phyloP scores from a whole-genome alignment of 2,888 invertebrate species.

The Heliconius ismenius region DNA sequence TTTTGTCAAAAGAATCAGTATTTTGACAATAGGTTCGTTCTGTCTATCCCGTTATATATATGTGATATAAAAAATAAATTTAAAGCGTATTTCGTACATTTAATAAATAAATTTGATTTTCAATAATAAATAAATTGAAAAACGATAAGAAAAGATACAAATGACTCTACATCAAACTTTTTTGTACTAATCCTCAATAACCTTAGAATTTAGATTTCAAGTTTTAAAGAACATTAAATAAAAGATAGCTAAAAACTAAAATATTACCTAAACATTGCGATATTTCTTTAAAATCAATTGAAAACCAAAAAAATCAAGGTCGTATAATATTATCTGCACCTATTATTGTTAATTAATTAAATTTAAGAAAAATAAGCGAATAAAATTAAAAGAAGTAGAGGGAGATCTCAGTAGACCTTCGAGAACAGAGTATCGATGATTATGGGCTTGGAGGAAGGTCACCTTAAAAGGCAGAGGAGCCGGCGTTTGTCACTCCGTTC shows the following conservation, averaged over 20 bases:
- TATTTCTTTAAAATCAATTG: conserved; percentile 3
- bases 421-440: too few species aligned
- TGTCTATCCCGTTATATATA: too few species aligned
- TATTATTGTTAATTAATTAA: conserved; percentile 1
- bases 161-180: background rate
- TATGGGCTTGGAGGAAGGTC: too few species aligned
- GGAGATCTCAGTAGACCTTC: too few species aligned
- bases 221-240: background rate
- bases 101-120: background rate
- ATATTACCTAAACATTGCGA: conserved; percentile 2
- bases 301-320: conserved; percentile 28
- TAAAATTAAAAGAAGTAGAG: too few species aligned
- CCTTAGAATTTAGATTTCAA: conserved; percentile 3
- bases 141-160: background rate
- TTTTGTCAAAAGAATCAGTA: too few species aligned
- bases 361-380: background rate
- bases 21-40: background rate
- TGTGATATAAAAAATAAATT: too few species aligned
- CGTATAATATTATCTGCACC: background rate
- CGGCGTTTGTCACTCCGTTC: too few species aligned
- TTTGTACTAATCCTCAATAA: background rate
- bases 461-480: too few species aligned
- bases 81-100: background rate
- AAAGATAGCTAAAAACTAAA: background rate
- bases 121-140: background rate